Percentiles rank a stretch among this genome's conserved stretches.
phyloP scores from a whole-genome alignment of 2,113 vertebrate genomes.

The Hiodon alosoides region DNA sequence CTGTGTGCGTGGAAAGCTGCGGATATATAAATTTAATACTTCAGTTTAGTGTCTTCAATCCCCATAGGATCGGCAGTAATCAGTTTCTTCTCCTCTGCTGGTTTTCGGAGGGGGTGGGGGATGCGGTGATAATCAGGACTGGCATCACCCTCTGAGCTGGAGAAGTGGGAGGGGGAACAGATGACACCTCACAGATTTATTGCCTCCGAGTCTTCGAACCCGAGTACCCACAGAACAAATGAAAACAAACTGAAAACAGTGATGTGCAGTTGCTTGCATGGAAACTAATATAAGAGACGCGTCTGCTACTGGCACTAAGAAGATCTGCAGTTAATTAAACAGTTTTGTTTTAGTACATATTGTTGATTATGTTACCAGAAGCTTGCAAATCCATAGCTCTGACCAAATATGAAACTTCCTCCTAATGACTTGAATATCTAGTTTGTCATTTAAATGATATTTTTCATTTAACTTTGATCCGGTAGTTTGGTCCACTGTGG shows the following conservation, averaged over 20 bases:
- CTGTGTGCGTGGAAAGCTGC: slow-evolving; percentile 36
- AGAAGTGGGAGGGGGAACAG: slow-evolving; percentile 42
- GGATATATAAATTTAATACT: slow-evolving; percentile 68
- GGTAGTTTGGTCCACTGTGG: too few species aligned
- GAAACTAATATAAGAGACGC: too few species aligned
- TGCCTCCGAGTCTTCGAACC: slow-evolving; percentile 44
- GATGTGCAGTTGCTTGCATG: neutral
- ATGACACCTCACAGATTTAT: slow-evolving; percentile 65
- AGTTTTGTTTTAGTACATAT: too few species aligned
- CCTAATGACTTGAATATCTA: too few species aligned
- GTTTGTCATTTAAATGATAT: too few species aligned
- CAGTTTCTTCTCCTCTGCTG: slow-evolving; percentile 69
- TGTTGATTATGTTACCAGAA: too few species aligned
- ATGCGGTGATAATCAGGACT: slow-evolving; percentile 61
- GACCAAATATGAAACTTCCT: too few species aligned
- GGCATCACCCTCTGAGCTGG: slow-evolving; percentile 46
- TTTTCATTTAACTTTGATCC: too few species aligned
- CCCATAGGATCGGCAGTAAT: slow-evolving; percentile 64
- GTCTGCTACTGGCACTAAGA: too few species aligned
- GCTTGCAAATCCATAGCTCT: too few species aligned
- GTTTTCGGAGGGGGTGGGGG: slow-evolving; percentile 54
- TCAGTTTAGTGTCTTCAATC: slow-evolving; percentile 60
- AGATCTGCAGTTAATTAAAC: too few species aligned
- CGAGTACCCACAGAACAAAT: slow-evolving; percentile 42
- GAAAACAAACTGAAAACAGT: slow-evolving; percentile 34